phyloP scores from a whole-genome alignment of 1,140 invertebrate genomes.

The Stegodyphus mimosarum region DNA sequence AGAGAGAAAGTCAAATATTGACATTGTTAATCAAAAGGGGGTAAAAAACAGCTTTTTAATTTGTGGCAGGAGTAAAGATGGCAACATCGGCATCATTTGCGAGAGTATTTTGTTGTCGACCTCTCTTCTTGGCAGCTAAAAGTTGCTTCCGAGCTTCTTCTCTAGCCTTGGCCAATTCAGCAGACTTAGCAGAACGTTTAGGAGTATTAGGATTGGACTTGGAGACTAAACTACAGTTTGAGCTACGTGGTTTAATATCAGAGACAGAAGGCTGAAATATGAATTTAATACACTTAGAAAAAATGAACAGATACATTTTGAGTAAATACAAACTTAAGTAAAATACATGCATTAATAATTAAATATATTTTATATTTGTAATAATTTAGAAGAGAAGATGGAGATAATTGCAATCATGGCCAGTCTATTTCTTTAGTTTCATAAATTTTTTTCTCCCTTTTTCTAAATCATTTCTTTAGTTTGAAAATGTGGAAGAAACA shows the following conservation, averaged over 20 bases:
- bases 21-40: too few relatives aligned
- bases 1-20: too few relatives aligned
- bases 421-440: too few relatives aligned
- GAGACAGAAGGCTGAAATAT: conserved; percentile 11
- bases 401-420: too few relatives aligned
- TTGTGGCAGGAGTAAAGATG: conserved; percentile 34
- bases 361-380: too few relatives aligned
- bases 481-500: too few relatives aligned
- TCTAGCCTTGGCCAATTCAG: conserved; percentile 72
- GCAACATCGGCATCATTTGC: conserved; percentile 18
- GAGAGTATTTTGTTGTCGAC: conserved; percentile 18
- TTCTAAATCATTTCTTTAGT: too few relatives aligned
- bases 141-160: conserved; percentile 84
- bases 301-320: too few relatives aligned
- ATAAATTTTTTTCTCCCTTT: too few relatives aligned
- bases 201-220: conserved; percentile 69
- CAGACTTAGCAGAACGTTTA: conserved; percentile 69
- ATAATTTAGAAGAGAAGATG: too few relatives aligned
- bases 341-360: too few relatives aligned
- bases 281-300: background rate
- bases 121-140: conserved; percentile 78
- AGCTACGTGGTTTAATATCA: background rate
- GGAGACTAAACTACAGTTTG: conserved; percentile 1
- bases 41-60: background rate
- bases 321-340: too few relatives aligned